Percentiles rank a stretch among this genome's conserved stretches.
phyloP scores from a whole-genome alignment of 2,113 vertebrate species.

The Perognathus longimembris region DNA sequence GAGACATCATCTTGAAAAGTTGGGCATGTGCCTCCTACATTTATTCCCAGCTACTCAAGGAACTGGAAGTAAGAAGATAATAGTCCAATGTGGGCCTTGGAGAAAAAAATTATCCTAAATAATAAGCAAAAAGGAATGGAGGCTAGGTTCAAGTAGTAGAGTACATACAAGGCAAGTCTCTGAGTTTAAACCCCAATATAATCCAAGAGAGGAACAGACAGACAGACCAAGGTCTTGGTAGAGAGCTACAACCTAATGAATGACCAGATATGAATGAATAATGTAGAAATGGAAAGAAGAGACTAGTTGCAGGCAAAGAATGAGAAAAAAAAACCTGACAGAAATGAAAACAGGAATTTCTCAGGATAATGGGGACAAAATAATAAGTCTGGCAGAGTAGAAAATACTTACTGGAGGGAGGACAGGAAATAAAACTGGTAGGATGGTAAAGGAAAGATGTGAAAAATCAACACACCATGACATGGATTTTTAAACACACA shows the following conservation, averaged over 20 bases:
- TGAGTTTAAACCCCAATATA: no score
- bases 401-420: background rate
- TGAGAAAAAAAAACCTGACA: background rate
- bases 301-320: background rate
- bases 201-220: background rate
- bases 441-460: background rate
- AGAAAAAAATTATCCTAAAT: no score
- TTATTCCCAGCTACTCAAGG: no score
- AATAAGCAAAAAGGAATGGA: no score
- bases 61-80: no score
- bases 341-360: background rate
- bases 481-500: background rate
- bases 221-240: background rate
- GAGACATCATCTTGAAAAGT: no score
- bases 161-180: no score
- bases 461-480: background rate
- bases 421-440: background rate
- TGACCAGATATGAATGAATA: background rate
- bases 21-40: no score
- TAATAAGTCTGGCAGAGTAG: background rate
- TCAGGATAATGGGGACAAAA: background rate
- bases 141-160: no score
- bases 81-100: no score
- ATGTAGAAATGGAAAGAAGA: background rate
- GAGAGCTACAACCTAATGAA: background rate